Conservation (phyloP, 2,888 invertebrate genomes). For the Hofmannophila pseudospretella region DNA sequence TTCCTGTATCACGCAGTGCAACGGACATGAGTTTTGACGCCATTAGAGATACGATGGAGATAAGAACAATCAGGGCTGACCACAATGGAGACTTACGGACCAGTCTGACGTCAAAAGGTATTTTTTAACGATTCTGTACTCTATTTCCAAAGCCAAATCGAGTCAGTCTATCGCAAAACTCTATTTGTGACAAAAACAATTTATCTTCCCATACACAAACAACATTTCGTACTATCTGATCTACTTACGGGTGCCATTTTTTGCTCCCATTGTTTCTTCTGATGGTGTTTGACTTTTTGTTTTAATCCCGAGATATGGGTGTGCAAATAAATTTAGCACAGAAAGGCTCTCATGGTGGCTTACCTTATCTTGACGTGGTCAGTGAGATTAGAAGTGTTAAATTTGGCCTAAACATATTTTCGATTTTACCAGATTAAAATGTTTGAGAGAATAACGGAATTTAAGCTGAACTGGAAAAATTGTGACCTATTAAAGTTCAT, state of each 20-base stretch:
- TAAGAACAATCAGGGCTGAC: constrained; percentile 71
- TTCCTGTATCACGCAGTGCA: constrained; percentile 72
- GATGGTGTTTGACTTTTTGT: constrained; percentile 62
- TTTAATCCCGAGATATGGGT: constrained; percentile 48
- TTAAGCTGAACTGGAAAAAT: too few relatives aligned
- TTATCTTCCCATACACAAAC: constrained; percentile 58
- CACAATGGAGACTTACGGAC: constrained; percentile 28
- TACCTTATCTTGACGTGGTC: constrained; percentile 47
- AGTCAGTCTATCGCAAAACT: constrained; percentile 6
- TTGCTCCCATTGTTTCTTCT: constrained; percentile 58
- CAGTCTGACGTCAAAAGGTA: constrained; percentile 11
- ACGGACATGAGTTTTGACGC: constrained; percentile 73
- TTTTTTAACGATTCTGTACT: constrained; percentile 16
- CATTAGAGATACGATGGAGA: constrained; percentile 60
- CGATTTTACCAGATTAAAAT: constrained; percentile 35
- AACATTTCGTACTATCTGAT: constrained; percentile 66
- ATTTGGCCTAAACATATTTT: constrained; percentile 40
- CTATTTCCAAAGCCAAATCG: constrained; percentile 8
- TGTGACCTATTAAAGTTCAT: too few relatives aligned
- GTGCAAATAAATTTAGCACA: constrained; percentile 65
- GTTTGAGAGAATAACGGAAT: constrained; percentile 10
- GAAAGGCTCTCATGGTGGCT: constrained; percentile 41
- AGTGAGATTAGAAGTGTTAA: constrained; percentile 57
- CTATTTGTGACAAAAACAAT: constrained; percentile 46
- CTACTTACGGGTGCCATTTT: constrained; percentile 61